Evolutionary conservation across 2,888 invertebrate genomes (phyloP).

Genomic region (Merodon equestris): DNA sequence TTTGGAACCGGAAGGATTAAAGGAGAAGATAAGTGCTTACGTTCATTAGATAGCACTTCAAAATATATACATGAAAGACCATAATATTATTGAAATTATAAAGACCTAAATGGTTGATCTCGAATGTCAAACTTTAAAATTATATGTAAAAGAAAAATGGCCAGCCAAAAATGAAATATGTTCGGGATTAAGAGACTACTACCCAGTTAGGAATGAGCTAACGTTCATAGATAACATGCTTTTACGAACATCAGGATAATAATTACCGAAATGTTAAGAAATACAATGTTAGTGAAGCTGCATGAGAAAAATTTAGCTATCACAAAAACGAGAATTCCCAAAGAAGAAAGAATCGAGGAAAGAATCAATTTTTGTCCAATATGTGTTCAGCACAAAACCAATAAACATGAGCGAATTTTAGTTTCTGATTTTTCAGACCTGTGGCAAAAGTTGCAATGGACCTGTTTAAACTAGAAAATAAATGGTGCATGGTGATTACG

Average conservation of each 20-base stretch:
- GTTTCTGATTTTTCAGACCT: neutral
- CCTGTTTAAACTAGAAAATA: constrained; percentile 10
- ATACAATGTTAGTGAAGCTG: neutral
- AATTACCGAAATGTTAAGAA: neutral
- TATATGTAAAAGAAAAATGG: neutral
- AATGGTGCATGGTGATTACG: constrained; percentile 9
- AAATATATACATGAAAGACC: constrained; percentile 3
- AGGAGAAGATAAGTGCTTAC: constrained; percentile 1
- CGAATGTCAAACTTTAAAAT: neutral
- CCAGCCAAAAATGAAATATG: neutral
- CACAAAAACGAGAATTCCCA: neutral
- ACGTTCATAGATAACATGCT: too few species aligned
- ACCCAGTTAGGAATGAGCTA: neutral
- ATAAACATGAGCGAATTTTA: constrained; percentile 1
- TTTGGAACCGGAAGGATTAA: neutral
- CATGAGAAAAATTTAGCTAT: neutral
- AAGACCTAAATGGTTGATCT: neutral
- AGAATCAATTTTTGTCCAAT: neutral
- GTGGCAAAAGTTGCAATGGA: constrained; percentile 23
- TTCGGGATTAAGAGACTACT: neutral
- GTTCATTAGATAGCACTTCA: neutral
- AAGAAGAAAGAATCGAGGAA: neutral
- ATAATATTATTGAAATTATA: constrained; percentile 9
- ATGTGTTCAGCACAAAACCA: constrained; percentile 10
- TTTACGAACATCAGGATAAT: neutral